These are phyloP conservation scores for Drosophila sturtevanti DNA, from an alignment of 1,140 invertebrate genomes.

Conservation along the genomic window DNA sequence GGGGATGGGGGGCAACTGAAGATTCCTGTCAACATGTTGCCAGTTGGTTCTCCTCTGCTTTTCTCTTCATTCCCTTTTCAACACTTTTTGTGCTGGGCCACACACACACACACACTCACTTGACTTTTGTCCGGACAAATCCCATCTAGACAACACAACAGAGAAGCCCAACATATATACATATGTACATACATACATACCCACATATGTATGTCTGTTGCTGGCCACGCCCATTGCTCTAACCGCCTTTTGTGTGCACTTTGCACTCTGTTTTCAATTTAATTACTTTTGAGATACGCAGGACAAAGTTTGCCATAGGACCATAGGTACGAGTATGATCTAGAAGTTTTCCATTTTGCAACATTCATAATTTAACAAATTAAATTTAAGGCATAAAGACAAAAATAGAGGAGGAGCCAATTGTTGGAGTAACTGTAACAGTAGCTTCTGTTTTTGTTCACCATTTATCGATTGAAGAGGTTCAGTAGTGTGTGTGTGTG, in stretches of 20 bases:
- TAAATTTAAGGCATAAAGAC: slow-evolving; percentile 45
- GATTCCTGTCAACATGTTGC: slow-evolving; percentile 70
- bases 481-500: background rate
- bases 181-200: background rate
- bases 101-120: slow-evolving; percentile 53
- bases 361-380: slow-evolving; percentile 73
- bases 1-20: background rate
- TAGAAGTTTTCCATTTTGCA: slow-evolving; percentile 25
- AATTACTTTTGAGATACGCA: slow-evolving; percentile 78
- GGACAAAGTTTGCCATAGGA: slow-evolving; percentile 57
- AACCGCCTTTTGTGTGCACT: slow-evolving; percentile 54
- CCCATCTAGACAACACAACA: slow-evolving; percentile 30
- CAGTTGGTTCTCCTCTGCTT: slow-evolving; percentile 34
- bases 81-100: slow-evolving; percentile 45
- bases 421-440: background rate
- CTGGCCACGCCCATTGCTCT: slow-evolving; percentile 36
- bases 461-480: slow-evolving; percentile 66
- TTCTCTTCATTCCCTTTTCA: slow-evolving; percentile 49
- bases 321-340: slow-evolving; percentile 22
- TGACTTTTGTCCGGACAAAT: slow-evolving; percentile 67
- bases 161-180: background rate
- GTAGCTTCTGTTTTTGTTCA: slow-evolving; percentile 29
- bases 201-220: slow-evolving; percentile 12
- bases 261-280: slow-evolving; percentile 71
- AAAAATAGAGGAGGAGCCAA: background rate